Evolutionary conservation across 2,113 vertebrate genomes (phyloP), one percentile per base, ranked within the genome.

Genomic region (Leucopternis melanops): DNA sequence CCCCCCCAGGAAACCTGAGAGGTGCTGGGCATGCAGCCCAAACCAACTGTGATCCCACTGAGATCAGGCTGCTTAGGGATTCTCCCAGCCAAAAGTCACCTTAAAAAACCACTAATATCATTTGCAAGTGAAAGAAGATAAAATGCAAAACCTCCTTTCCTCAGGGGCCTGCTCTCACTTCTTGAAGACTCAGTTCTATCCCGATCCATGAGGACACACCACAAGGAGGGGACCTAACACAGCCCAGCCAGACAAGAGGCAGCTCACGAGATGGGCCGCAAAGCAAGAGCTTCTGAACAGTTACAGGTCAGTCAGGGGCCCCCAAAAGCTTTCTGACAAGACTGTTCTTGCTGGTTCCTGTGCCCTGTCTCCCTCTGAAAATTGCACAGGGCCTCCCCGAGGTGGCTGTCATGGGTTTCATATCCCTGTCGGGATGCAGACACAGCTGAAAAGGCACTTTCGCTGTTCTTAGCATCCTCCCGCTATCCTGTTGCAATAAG

Each of bases 401-500:
- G n/a, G 82, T 71, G 42, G 18, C 71, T 94, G 32, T 36, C 44
- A 11, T 4, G 26, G 38, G 11, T 63, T 94, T 91, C 18, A 31
- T 25, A 32, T 32, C 52, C 65, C 62, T 69, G 85, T 81, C 0
- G 26, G 90, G 91, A 81, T 70, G 42, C 82, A 81, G 59, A 9
- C 66, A 27, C 27, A 91, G 92, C 88, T 95, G 82, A 97, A 79
- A 61, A 84, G 83, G 72, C 89, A 83, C 42, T 92, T 90, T 88
- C 19, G 2, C 73, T 86, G 57, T 82, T 90, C 62, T 0, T 22
- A 91, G 87, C 89, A 94, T 94, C 93, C 50, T 96, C 85, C 87
- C 0, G 11, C 81, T 96, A 81, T 90, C 57, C 94, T 92, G 90
- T 95, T 97, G 96, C 95, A 95, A 95, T 81, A 87, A 92, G 66